Evolutionary conservation across 2,888 invertebrate genomes (phyloP), one percentile per base, ranked within the genome.

Genomic region (Caenorhabditis doughertyi): DNA sequence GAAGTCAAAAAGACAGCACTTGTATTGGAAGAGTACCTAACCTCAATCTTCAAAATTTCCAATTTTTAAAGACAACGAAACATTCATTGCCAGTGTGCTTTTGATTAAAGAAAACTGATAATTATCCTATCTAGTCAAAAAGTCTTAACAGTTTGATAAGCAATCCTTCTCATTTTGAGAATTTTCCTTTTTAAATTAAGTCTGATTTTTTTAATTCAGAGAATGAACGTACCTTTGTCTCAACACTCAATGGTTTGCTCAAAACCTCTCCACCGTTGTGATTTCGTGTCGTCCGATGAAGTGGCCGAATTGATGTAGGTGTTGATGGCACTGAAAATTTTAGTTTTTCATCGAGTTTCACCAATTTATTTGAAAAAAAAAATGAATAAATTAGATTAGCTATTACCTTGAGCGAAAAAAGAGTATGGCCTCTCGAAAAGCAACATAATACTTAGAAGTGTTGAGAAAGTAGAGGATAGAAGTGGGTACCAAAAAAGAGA

Each of bases 211-310:
- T n/a, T n/a, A n/a, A n/a, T n/a, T n/a, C n/a, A n/a, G n/a, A n/a
- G n/a, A n/a, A n/a, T n/a, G n/a, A n/a, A n/a, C 74, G 51, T 8
- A 81, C 81, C 81, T 81, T 81, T 5, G 81, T 81, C 70, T 81
- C 81, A 39, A 81, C 53, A 27, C 23, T 58, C 47, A 74, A 39
- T 18, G 74, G 74, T 25, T 74, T 74, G 53, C 44, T 62, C 42
- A 81, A 32, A 21, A 55, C 49, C 58, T 72, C 72, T 16, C n/a
- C 25, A 8, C 39, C 29, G 44, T 49, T 49, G 23, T 39, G 44
- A 47, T 58, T 68, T 42, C 80, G 60, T 21, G 60, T 80, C 11
- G 81, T 81, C 62, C 81, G 70, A 65, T 81, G 81, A 47, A 81
- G 74, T 32, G 74, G 70, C 29, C 81, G 68, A 21, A 64, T 44